A percentile compares a stretch with the other conserved stretches of the same genome.
Evolutionary conservation across 2,113 vertebrate species (phyloP).

Genomic region (Telmatochromis bifrenatus): DNA sequence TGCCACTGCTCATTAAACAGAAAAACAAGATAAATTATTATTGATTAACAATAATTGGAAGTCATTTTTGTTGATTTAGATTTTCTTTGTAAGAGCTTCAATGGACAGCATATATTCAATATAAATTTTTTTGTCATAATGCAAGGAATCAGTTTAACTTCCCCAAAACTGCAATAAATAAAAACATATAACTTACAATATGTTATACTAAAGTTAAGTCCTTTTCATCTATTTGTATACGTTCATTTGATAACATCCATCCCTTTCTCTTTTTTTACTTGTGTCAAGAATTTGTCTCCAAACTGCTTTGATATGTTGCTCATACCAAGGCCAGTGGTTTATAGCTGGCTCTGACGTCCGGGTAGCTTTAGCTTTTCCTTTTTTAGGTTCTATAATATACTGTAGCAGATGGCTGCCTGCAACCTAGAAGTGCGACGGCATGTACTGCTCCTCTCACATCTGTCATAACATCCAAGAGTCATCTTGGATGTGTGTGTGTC

Average conservation of each 20-base stretch:
- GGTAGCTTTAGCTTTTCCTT: neutral
- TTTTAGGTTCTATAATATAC: neutral
- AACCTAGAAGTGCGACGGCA: neutral
- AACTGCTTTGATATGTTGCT: neutral
- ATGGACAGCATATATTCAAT: neutral
- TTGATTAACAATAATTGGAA: neutral
- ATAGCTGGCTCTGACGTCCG: neutral
- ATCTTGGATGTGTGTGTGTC: neutral
- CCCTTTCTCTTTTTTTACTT: neutral
- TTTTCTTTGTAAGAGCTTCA: neutral
- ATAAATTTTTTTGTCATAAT: neutral
- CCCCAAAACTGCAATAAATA: neutral
- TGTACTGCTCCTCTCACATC: constrained; percentile 14
- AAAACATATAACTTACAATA: neutral
- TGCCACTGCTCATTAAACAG: neutral
- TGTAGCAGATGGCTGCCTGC: constrained; percentile 35
- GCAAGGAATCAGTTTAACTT: neutral
- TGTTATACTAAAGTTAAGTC: neutral
- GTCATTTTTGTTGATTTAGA: neutral
- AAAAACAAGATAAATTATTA: neutral
- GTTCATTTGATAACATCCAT: neutral
- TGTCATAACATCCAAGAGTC: neutral
- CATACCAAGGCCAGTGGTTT: neutral
- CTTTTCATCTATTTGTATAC: neutral
- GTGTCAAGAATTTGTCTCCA: neutral